Conservation (phyloP, 2,888 invertebrate genomes). For the Cryptocheilus praepositus region DNA sequence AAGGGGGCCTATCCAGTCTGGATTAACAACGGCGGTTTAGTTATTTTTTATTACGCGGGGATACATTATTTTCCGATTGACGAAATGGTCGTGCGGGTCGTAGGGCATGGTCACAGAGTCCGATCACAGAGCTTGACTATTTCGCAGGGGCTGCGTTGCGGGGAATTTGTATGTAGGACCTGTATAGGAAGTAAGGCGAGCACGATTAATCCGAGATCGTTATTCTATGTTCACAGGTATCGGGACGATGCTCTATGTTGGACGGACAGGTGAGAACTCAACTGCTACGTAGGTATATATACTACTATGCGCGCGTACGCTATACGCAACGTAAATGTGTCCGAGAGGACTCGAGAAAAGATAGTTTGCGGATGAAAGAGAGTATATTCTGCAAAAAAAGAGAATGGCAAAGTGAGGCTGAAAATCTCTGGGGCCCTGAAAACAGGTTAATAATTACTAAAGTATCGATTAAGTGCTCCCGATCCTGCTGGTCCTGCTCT, state of each 20-base stretch:
- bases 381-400: constrained; percentile 6
- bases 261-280: constrained; percentile 86
- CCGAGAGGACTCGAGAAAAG: too few species aligned
- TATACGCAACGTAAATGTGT: too few species aligned
- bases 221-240: constrained; percentile 81
- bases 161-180: too few species aligned
- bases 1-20: constrained; percentile 32
- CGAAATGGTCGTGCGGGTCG: not conserved
- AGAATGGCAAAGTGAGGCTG: constrained; percentile 41
- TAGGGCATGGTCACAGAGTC: too few species aligned
- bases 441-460: constrained; percentile 63
- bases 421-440: constrained; percentile 28
- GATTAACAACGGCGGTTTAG: constrained; percentile 1
- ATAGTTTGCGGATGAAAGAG: too few species aligned
- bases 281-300: too few species aligned
- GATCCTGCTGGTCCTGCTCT: constrained; percentile 32
- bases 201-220: constrained; percentile 26
- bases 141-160: too few species aligned
- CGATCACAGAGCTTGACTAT: too few species aligned
- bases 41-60: too few species aligned
- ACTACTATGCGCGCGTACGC: too few species aligned
- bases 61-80: constrained; percentile 27
- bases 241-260: constrained; percentile 92
- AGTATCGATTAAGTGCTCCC: constrained; percentile 60
- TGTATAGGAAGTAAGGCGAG: too few species aligned